These are phyloP conservation scores for Drosophila macrospina DNA, from an alignment of 2,888 invertebrate species.

Conservation along the genomic window DNA sequence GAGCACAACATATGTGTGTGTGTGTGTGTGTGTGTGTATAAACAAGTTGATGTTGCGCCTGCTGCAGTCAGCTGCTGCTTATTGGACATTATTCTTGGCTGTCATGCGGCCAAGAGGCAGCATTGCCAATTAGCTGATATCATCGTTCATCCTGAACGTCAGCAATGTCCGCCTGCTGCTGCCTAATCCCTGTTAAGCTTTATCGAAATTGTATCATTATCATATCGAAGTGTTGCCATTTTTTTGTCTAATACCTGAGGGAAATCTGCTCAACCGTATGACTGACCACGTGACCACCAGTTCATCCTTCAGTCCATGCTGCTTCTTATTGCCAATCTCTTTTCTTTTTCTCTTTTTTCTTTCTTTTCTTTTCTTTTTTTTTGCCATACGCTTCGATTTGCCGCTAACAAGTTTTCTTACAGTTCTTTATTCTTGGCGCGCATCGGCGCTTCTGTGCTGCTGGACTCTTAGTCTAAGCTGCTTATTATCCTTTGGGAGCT, in stretches of 20 bases:
- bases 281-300: slow-evolving; percentile 21
- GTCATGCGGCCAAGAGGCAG: slow-evolving; percentile 22
- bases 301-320: slow-evolving; percentile 4
- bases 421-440: slow-evolving; percentile 54
- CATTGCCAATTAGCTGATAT: slow-evolving; percentile 75
- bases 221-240: slow-evolving; percentile 74
- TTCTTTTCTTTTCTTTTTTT: no score
- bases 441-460: slow-evolving; percentile 39
- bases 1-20: neutral
- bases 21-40: neutral
- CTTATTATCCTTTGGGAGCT: slow-evolving; percentile 74
- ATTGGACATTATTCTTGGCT: slow-evolving; percentile 52
- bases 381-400: slow-evolving; percentile 58
- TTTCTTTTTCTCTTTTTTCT: neutral
- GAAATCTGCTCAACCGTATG: slow-evolving; percentile 61
- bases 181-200: slow-evolving; percentile 73
- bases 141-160: slow-evolving; percentile 62
- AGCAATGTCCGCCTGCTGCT: neutral
- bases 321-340: slow-evolving; percentile 20
- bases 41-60: slow-evolving; percentile 1
- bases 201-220: slow-evolving; percentile 80
- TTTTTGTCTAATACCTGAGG: slow-evolving; percentile 64
- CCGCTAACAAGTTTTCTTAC: slow-evolving; percentile 73
- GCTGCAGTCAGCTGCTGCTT: slow-evolving; percentile 39
- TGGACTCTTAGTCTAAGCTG: slow-evolving; percentile 68